Evolutionary conservation across 2,113 vertebrate species (phyloP).

Genomic region (Tympanuchus pallidicinctus): DNA sequence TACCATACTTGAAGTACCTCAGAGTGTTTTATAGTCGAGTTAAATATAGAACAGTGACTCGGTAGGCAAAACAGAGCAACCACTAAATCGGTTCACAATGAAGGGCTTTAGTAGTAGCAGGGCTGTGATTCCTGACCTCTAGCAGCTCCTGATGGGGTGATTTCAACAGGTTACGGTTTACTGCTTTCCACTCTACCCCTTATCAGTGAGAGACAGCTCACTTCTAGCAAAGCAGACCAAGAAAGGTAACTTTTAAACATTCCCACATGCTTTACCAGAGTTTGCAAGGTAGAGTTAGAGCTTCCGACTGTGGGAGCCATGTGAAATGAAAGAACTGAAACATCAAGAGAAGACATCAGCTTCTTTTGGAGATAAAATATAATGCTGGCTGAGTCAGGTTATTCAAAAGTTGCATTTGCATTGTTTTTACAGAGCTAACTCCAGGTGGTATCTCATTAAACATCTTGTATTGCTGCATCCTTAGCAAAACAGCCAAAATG

Average conservation of each 20-base stretch:
- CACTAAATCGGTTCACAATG: neutral
- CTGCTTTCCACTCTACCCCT: neutral
- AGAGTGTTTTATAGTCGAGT: neutral
- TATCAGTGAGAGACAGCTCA: neutral
- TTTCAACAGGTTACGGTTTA: neutral
- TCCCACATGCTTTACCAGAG: neutral
- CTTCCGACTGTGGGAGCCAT: neutral
- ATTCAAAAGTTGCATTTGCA: neutral
- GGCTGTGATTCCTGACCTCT: neutral
- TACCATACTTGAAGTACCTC: neutral
- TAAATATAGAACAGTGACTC: constrained; percentile 2
- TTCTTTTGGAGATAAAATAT: neutral
- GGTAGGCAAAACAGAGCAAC: neutral
- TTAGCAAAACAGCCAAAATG: neutral
- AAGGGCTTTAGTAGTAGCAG: neutral
- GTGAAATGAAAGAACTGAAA: neutral
- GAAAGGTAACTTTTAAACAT: neutral
- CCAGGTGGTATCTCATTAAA: neutral
- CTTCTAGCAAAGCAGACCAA: neutral
- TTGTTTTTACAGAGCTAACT: neutral
- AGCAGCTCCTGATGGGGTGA: neutral
- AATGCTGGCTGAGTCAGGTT: neutral
- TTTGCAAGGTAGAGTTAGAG: neutral
- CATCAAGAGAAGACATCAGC: neutral
- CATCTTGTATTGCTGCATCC: neutral